phyloP scores from a whole-genome alignment of 2,113 vertebrate species.

The Salvelinus sp. region DNA sequence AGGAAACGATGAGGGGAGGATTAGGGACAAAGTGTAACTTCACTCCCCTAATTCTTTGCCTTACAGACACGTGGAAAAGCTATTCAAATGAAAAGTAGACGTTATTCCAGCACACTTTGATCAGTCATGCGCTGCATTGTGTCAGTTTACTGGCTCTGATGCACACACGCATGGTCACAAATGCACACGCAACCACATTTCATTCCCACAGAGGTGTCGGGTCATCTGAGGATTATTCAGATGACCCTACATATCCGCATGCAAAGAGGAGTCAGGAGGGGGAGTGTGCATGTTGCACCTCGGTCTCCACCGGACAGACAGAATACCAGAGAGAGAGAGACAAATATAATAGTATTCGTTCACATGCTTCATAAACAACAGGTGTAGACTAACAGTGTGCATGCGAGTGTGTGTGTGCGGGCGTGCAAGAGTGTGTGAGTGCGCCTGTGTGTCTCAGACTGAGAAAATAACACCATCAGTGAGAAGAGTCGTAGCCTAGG shows the following conservation, averaged over 20 bases:
- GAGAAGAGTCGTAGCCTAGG: no score
- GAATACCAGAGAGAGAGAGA: no score
- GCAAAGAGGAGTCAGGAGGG: background rate
- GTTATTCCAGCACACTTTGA: background rate
- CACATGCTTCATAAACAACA: no score
- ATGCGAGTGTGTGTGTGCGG: no score
- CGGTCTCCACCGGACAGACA: background rate
- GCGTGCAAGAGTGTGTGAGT: no score
- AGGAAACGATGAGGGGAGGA: background rate
- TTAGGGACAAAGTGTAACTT: background rate
- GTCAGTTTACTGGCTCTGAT: background rate
- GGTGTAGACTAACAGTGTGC: no score
- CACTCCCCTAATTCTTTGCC: background rate
- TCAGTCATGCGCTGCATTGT: background rate
- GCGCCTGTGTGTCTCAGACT: no score
- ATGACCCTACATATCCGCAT: background rate
- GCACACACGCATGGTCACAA: background rate
- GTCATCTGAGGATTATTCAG: background rate
- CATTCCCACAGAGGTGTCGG: background rate
- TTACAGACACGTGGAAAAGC: background rate
- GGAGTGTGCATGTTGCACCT: background rate
- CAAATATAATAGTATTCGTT: no score
- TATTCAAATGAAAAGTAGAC: background rate
- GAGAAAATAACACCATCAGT: no score
- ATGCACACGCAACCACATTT: background rate